These are phyloP conservation scores for Glareola pratincola DNA, from an alignment of 2,113 vertebrate genomes.

Conservation along the genomic window DNA sequence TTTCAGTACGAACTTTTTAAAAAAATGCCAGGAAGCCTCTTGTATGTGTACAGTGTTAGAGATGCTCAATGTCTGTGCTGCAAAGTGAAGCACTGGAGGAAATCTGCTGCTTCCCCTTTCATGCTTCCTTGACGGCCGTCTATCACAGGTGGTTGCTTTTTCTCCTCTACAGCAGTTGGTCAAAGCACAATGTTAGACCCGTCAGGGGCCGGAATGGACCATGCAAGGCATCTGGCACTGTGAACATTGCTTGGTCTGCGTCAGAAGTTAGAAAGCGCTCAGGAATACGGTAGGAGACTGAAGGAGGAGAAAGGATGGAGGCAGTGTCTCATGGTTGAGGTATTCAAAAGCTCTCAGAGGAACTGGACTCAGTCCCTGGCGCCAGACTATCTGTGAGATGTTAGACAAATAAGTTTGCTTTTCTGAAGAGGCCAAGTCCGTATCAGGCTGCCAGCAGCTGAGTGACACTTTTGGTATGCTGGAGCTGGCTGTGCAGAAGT, in stretches of 20 bases:
- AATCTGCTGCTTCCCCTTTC: not conserved
- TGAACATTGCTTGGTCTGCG: not conserved
- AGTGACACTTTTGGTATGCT: not conserved
- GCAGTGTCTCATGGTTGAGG: not conserved
- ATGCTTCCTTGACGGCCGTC: not conserved
- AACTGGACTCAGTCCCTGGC: not conserved
- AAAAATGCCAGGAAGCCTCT: not conserved
- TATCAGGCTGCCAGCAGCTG: not conserved
- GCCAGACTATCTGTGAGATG: not conserved
- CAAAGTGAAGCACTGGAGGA: not conserved
- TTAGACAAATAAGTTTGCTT: not conserved
- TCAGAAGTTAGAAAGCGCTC: not conserved
- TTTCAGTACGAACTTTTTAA: not conserved
- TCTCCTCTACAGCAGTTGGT: not conserved
- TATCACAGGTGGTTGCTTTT: not conserved
- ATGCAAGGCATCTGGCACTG: fast-evolving
- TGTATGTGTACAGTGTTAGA: not conserved
- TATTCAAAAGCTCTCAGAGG: not conserved
- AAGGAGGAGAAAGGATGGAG: not conserved
- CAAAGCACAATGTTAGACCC: not conserved
- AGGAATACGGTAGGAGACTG: not conserved
- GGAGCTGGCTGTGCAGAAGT: not conserved
- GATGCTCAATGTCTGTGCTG: not conserved
- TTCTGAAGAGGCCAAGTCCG: not conserved
- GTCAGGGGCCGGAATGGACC: not conserved